Percentiles rank a stretch among this genome's conserved stretches.
Evolutionary conservation across 2,797 vertebrate genomes (phyloP).

Genomic region (Chiroxiphia lanceolata): DNA sequence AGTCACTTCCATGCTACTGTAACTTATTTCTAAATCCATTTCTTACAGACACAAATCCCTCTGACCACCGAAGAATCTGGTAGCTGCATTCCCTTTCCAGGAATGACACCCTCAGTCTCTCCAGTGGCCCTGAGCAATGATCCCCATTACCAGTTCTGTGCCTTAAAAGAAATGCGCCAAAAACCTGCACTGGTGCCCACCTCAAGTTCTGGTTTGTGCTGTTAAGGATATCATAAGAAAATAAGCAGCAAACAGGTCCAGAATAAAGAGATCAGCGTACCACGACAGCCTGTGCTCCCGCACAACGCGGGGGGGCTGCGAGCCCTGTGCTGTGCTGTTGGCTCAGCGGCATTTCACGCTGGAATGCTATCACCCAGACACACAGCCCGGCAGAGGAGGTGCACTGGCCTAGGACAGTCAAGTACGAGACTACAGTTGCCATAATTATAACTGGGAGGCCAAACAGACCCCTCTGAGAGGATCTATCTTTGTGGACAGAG

Average conservation of each 20-base stretch:
- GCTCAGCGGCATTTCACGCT: background rate
- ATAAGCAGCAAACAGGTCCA: background rate
- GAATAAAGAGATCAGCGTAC: background rate
- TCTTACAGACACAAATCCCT: slow-evolving; percentile 17
- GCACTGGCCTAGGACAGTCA: background rate
- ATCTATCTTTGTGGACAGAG: background rate
- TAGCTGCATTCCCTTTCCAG: background rate
- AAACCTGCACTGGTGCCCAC: background rate
- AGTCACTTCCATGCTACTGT: background rate
- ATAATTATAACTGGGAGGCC: slow-evolving; percentile 11
- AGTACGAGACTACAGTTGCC: background rate
- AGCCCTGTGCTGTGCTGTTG: background rate
- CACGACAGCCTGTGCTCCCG: background rate
- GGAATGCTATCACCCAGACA: background rate
- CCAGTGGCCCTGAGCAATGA: background rate
- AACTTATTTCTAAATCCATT: slow-evolving; percentile 12
- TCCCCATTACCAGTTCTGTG: background rate
- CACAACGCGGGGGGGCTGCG: fast-evolving
- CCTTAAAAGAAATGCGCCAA: background rate
- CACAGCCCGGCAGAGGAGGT: background rate
- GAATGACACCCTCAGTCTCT: background rate
- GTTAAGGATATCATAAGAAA: background rate
- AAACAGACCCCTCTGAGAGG: background rate
- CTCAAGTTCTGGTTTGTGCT: background rate
- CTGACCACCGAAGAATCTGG: background rate